These are phyloP conservation scores for Myotis yumanensis DNA, from an alignment of 2,113 vertebrate genomes.

Conservation along the genomic window DNA sequence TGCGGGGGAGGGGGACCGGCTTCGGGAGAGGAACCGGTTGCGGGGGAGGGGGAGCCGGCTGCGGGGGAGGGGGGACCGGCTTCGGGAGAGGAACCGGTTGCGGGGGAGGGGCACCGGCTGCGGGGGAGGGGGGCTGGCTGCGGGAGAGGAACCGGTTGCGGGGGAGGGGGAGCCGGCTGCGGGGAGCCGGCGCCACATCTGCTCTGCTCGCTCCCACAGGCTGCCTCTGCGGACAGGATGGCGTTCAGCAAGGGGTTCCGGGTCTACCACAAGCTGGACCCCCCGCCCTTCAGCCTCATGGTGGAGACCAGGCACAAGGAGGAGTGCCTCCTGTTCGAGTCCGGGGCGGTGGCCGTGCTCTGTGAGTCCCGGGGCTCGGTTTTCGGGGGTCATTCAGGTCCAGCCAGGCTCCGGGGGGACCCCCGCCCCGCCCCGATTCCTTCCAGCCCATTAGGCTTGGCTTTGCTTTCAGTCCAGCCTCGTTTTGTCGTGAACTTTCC, in stretches of 20 bases:
- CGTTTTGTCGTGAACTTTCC: too few species aligned
- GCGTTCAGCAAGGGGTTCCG: constrained; percentile 99
- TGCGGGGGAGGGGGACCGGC: too few species aligned
- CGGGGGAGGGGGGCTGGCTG: not conserved
- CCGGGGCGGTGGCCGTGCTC: constrained; percentile 95
- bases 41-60: too few species aligned
- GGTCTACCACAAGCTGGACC: constrained; percentile 97
- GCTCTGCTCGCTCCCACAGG: constrained; percentile 67
- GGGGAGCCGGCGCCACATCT: not conserved
- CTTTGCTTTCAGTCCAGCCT: too few species aligned
- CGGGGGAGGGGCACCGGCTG: not conserved
- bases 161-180: not conserved
- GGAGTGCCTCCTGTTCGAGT: constrained; percentile 98
- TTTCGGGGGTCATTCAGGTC: not conserved
- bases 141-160: not conserved
- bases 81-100: not conserved
- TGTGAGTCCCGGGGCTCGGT: constrained; percentile 86
- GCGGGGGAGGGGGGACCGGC: too few species aligned
- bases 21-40: too few species aligned
- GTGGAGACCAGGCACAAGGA: constrained; percentile 94
- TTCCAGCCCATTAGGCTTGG: too few species aligned
- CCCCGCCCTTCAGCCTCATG: constrained; percentile 95
- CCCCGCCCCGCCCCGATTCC: too few species aligned
- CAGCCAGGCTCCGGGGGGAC: not conserved
- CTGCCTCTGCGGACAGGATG: constrained; percentile 84